phyloP scores from a whole-genome alignment of 2,797 vertebrate genomes.

The Pygocentrus nattereri region DNA sequence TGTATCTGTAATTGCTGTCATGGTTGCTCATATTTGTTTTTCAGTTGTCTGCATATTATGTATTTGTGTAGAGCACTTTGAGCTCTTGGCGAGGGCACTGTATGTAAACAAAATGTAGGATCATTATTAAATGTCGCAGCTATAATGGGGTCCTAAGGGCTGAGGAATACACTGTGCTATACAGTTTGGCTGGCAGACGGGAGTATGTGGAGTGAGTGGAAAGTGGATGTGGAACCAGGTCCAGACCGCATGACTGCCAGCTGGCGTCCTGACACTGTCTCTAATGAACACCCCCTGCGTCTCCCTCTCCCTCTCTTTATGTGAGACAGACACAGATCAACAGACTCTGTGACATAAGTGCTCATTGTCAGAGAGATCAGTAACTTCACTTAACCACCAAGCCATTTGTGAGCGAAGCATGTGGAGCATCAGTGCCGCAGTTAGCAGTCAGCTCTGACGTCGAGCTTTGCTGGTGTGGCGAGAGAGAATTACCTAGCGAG shows the following conservation, averaged over 20 bases:
- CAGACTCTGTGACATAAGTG: constrained; percentile 38
- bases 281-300: constrained; percentile 14
- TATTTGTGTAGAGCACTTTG: too few relatives aligned
- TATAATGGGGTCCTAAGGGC: constrained; percentile 5
- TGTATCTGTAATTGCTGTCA: too few relatives aligned
- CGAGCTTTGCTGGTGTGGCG: constrained; percentile 22
- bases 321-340: constrained; percentile 31
- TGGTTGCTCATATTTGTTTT: too few relatives aligned
- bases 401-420: constrained; percentile 22
- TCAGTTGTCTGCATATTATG: too few relatives aligned
- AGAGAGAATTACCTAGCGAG: constrained; percentile 37
- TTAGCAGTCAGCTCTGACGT: constrained; percentile 25
- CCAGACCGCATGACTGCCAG: constrained; percentile 33
- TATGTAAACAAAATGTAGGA: too few relatives aligned
- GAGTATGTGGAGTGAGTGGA: constrained; percentile 24
- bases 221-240: constrained; percentile 17
- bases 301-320: constrained; percentile 1
- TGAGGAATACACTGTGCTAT: constrained; percentile 22
- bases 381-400: constrained; percentile 17
- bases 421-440: constrained; percentile 5
- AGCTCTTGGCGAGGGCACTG: too few relatives aligned
- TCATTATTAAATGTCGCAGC: not conserved
- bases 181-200: constrained; percentile 8
- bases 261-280: constrained; percentile 40
- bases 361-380: constrained; percentile 34